Conservation (phyloP, 30 jellyfish, hydroid and myxozoan species). For the Mastigias papua region DNA sequence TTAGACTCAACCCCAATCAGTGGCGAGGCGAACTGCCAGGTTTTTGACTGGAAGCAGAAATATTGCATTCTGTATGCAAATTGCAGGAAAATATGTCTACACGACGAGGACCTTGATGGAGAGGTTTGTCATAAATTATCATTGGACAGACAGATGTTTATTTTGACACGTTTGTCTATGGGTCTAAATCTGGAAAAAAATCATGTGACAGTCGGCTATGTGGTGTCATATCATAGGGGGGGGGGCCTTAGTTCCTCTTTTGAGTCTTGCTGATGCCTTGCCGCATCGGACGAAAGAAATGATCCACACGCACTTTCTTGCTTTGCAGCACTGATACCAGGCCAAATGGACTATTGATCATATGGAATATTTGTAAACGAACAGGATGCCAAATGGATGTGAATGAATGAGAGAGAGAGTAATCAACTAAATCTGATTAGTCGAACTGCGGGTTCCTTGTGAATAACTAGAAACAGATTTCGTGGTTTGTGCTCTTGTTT, state of each 20-base stretch:
- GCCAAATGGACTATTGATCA: too few species aligned
- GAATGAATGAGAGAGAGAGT: neutral
- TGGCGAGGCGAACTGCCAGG: constrained; percentile 9
- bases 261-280: too few species aligned
- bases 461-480: constrained; percentile 15
- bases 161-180: neutral
- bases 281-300: too few species aligned
- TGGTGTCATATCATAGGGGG: too few species aligned
- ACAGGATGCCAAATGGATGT: too few species aligned
- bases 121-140: constrained; percentile 22
- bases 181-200: too few species aligned
- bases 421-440: neutral
- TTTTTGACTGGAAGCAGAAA: constrained; percentile 45
- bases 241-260: too few species aligned
- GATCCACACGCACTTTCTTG: too few species aligned
- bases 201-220: too few species aligned
- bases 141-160: neutral
- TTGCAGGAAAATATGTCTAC: constrained; percentile 15
- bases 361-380: too few species aligned
- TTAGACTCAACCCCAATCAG: neutral
- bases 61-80: constrained; percentile 29
- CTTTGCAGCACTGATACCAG: too few species aligned
- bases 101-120: constrained; percentile 32
- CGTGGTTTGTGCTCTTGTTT: constrained; percentile 15
- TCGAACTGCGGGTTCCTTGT: constrained; percentile 1